These are phyloP conservation scores for Sinocyclocheilus anophthalmus DNA, from an alignment of 2,113 vertebrate species.

Conservation along the genomic window DNA sequence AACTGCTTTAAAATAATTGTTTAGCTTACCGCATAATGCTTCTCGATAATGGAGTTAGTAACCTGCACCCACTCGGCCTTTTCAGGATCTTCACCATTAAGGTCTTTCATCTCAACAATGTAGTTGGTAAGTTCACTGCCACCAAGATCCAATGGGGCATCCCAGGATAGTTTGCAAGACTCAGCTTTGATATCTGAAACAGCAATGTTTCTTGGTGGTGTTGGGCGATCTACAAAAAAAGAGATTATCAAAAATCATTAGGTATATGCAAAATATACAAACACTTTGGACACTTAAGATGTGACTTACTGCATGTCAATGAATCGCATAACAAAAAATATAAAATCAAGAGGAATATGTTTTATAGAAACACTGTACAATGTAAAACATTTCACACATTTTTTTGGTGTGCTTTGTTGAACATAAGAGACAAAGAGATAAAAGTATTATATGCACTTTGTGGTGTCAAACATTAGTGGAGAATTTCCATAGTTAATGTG, in stretches of 20 bases:
- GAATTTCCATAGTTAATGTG: background rate
- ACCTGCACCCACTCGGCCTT: conserved; percentile 91
- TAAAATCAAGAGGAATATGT: background rate
- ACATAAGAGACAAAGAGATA: background rate
- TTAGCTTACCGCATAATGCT: conserved; percentile 82
- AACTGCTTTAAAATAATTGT: conserved; percentile 5
- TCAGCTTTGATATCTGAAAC: conserved; percentile 91
- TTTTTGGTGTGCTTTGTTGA: background rate
- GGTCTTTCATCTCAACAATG: conserved; percentile 87
- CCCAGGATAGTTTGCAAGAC: conserved; percentile 91
- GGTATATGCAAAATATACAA: background rate
- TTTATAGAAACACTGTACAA: too few relatives aligned
- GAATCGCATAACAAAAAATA: background rate
- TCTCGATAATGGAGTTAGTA: conserved; percentile 85
- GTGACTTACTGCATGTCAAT: background rate
- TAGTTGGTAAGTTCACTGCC: conserved; percentile 97
- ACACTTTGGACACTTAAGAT: background rate
- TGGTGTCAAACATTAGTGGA: background rate
- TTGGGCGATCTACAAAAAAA: conserved; percentile 85
- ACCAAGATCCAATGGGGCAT: conserved; percentile 87
- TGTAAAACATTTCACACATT: background rate
- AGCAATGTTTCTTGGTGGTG: conserved; percentile 88
- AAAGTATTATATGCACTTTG: background rate
- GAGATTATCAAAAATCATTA: background rate
- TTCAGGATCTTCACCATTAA: conserved; percentile 60